Base-by-base conservation (phyloP, 1,140 invertebrate genomes). In the Streblospio benedicti region DNA sequence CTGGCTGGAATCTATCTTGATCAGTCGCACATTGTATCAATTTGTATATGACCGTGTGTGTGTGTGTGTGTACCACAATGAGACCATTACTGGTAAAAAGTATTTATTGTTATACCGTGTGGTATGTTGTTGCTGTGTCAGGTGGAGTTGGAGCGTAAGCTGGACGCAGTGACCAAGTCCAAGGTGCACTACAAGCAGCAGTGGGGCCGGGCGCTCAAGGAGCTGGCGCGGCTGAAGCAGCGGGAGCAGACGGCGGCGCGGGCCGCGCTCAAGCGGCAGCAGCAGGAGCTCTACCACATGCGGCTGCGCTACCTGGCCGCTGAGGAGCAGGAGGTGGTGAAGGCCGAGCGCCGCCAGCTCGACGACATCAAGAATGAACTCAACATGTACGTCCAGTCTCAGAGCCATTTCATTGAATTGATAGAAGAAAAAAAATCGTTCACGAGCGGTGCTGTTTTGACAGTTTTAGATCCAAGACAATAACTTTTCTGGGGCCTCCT, bases 101-200 rank as follows among this genome's bases (percentile, higher is more conserved):
- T n/a, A n/a, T n/a, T n/a, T n/a, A n/a, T n/a, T n/a, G n/a, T n/a
- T n/a, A n/a, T n/a, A n/a, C n/a, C n/a, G n/a, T n/a, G n/a, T n/a
- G n/a, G n/a, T n/a, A n/a, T n/a, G n/a, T n/a, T n/a, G n/a, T n/a
- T n/a, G n/a, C n/a, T n/a, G n/a, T n/a, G n/a, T 9, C 57, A 78
- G 76, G 71, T 73, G 58, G 76, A 79, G 62, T 56, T 80, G 33
- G 77, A 79, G 60, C 62, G 76, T 18, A 76, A 77, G 54, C 50
- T 79, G 6, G 77, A 80, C 52, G 65, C 74, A 20, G 65, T 72
- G 20, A 67, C 63, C 4, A 78, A 76, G 57, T 78, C 77, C 12
- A 78, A 77, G 64, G 59, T 73, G 5, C 75, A 77, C 64, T 80
- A 79, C 62, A 80, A 80, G 60, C 75, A 80, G 59, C 78, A 79